Percentiles rank a stretch among this genome's conserved stretches.
These are phyloP conservation scores for Drosophila peninsularis DNA, from an alignment of 2,888 invertebrate species.

Conservation along the genomic window DNA sequence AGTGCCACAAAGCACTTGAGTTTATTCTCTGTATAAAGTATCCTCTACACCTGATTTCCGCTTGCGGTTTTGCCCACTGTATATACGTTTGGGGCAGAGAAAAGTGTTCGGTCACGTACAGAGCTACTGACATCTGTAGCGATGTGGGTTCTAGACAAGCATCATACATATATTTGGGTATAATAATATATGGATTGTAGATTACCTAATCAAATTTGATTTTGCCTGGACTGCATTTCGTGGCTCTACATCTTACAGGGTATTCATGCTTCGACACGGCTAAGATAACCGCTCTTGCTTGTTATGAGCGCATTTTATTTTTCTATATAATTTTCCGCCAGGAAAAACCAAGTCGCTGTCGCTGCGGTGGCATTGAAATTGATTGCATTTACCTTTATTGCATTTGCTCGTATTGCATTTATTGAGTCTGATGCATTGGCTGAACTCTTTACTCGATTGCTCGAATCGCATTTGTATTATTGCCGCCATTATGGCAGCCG, in stretches of 20 bases:
- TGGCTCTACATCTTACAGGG: not conserved
- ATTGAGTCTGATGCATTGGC: conserved; percentile 36
- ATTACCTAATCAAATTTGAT: too few relatives aligned
- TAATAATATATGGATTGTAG: too few relatives aligned
- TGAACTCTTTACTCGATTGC: conserved; percentile 13
- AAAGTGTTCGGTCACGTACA: not conserved
- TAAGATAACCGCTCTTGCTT: not conserved
- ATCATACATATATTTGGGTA: too few relatives aligned
- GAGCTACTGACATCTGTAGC: too few relatives aligned
- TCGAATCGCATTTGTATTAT: conserved; percentile 32
- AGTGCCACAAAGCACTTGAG: not conserved
- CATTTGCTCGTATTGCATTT: conserved; percentile 48
- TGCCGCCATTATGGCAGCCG: conserved; percentile 24
- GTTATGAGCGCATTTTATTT: conserved; percentile 21
- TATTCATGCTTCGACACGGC: not conserved
- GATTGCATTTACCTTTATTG: conserved; percentile 77
- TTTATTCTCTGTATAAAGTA: conserved; percentile 15
- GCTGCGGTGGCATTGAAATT: conserved; percentile 62
- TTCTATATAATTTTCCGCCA: conserved; percentile 72
- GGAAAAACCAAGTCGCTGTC: conserved; percentile 47
- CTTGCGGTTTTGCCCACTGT: conserved; percentile 20
- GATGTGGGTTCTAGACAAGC: not conserved
- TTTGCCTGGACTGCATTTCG: too few relatives aligned
- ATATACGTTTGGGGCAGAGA: not conserved
- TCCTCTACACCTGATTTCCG: conserved; percentile 51